Evolutionary conservation across 2,888 invertebrate genomes (phyloP).

Genomic region (Orchestes rusci): DNA sequence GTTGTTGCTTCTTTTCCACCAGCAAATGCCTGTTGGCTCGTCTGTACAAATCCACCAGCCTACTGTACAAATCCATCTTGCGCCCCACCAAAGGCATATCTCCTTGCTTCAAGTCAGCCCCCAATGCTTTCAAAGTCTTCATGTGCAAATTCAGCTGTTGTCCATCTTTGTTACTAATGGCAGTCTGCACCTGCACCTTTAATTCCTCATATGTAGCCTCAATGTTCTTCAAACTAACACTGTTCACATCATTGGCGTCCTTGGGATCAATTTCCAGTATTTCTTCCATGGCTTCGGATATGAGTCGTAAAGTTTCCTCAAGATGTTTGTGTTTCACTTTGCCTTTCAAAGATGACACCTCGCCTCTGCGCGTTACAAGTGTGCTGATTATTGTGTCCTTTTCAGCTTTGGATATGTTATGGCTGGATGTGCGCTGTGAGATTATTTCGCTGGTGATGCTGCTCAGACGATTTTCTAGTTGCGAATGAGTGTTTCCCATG

Average conservation of each 20-base stretch:
- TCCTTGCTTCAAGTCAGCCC: constrained; percentile 29
- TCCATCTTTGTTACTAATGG: constrained; percentile 28
- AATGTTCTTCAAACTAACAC: constrained; percentile 28
- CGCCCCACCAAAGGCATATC: constrained; percentile 24
- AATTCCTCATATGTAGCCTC: constrained; percentile 27
- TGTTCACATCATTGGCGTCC: constrained; percentile 27
- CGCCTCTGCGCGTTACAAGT: constrained; percentile 24
- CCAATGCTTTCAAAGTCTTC: constrained; percentile 27
- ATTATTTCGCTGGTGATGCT: constrained; percentile 27
- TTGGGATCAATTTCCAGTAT: constrained; percentile 23
- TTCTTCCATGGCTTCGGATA: constrained; percentile 28
- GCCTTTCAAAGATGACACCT: constrained; percentile 25
- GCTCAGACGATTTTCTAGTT: constrained; percentile 25
- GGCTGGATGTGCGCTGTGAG: constrained; percentile 21
- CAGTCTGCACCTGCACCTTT: constrained; percentile 25
- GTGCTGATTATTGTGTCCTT: constrained; percentile 22
- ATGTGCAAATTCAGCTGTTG: constrained; percentile 26
- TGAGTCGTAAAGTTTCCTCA: constrained; percentile 25
- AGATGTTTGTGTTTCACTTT: constrained; percentile 27
- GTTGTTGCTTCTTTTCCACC: constrained; percentile 23
- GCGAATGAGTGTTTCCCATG: constrained; percentile 28
- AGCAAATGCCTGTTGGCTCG: constrained; percentile 26
- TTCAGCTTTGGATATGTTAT: constrained; percentile 20
- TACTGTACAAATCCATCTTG: constrained; percentile 24
- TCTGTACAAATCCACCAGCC: constrained; percentile 21